These are phyloP conservation scores for Narcine bancroftii DNA, from an alignment of 2,113 vertebrate species.

Conservation along the genomic window DNA sequence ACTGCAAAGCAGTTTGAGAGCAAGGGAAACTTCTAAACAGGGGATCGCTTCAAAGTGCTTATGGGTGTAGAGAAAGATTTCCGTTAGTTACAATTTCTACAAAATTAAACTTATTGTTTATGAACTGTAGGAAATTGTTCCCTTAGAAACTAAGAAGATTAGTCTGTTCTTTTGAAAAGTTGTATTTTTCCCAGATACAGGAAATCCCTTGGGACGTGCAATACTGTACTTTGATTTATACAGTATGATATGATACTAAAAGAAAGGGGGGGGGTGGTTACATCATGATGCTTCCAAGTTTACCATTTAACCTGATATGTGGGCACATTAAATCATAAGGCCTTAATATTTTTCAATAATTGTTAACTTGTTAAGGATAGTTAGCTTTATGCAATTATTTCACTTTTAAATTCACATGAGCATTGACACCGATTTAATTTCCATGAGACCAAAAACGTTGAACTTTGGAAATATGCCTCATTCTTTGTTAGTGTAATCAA, in stretches of 20 bases:
- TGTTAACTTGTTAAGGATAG: constrained; percentile 2
- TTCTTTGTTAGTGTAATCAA: not conserved
- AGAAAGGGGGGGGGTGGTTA: not conserved
- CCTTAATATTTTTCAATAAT: not conserved
- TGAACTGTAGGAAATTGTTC: constrained; percentile 3
- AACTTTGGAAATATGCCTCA: not conserved
- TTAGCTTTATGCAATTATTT: not conserved
- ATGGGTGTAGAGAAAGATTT: not conserved
- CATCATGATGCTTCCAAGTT: not conserved
- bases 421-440: not conserved
- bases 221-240: constrained; percentile 10
- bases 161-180: constrained; percentile 12
- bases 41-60: not conserved
- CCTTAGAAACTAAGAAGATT: constrained; percentile 23
- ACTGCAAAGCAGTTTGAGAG: not conserved
- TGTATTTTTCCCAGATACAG: not conserved
- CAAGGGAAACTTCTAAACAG: not conserved
- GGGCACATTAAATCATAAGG: not conserved
- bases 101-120: not conserved
- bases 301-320: not conserved
- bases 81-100: not conserved
- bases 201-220: not conserved
- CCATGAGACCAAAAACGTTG: not conserved
- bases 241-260: constrained; percentile 12
- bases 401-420: not conserved